Conservation (phyloP, 2,888 invertebrate genomes). For the Amorpha juglandis region DNA sequence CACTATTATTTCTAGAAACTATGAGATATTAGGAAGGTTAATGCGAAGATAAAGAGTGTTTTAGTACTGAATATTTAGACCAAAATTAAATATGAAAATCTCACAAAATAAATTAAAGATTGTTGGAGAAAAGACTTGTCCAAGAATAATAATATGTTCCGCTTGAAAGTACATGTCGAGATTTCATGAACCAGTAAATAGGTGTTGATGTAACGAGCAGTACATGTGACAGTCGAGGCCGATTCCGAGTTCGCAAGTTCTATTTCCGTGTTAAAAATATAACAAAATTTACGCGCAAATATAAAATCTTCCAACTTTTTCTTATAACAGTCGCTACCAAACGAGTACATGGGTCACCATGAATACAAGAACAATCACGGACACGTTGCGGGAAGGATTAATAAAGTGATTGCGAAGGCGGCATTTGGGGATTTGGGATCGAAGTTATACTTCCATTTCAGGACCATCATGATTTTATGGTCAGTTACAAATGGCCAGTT, state of each 20-base stretch:
- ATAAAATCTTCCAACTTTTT: neutral
- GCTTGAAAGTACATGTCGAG: neutral
- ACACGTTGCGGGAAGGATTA: too few species aligned
- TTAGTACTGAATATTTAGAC: neutral
- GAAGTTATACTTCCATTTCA: too few species aligned
- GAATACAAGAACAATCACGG: too few species aligned
- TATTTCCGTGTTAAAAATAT: slow-evolving; percentile 5
- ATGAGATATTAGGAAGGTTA: too few species aligned
- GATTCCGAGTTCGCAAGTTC: neutral
- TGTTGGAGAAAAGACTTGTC: neutral
- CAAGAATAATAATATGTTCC: neutral
- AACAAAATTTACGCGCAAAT: neutral
- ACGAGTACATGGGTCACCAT: too few species aligned
- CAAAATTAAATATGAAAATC: neutral
- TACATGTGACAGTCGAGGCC: slow-evolving; percentile 10
- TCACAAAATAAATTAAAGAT: neutral
- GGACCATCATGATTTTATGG: too few species aligned
- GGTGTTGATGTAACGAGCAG: neutral
- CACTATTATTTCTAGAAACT: too few species aligned
- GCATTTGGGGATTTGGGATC: too few species aligned
- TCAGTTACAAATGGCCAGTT: too few species aligned
- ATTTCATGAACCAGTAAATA: neutral
- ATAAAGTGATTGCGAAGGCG: too few species aligned
- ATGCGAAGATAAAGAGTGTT: neutral
- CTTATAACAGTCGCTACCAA: too few species aligned